phyloP scores from a whole-genome alignment of 2,797 vertebrate species.

The Scomberomorus guttatus region DNA sequence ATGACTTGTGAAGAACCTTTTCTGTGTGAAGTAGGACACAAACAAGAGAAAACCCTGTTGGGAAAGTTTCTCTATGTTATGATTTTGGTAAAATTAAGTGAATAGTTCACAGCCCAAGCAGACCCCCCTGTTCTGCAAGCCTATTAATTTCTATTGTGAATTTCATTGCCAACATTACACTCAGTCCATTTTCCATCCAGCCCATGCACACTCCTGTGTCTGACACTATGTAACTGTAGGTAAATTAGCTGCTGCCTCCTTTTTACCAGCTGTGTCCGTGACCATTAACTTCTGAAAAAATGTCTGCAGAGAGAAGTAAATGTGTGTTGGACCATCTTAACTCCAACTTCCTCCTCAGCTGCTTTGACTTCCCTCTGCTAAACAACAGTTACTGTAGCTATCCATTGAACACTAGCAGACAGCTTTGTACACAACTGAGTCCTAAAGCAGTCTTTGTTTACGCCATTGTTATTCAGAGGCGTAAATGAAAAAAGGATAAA shows the following conservation, averaged over 20 bases:
- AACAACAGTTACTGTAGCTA: background rate
- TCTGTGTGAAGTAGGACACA: background rate
- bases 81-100: background rate
- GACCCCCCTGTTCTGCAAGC: background rate
- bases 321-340: background rate
- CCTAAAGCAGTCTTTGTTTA: slow-evolving; percentile 28
- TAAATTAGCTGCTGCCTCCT: slow-evolving; percentile 1
- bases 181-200: background rate
- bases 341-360: background rate
- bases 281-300: slow-evolving; percentile 13
- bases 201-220: background rate
- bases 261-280: slow-evolving; percentile 2
- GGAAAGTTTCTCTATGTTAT: background rate
- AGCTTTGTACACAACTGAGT: slow-evolving; percentile 1
- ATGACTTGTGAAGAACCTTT: background rate
- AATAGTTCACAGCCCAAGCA: background rate
- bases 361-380: background rate
- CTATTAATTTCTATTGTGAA: background rate
- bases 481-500: slow-evolving; percentile 29
- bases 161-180: slow-evolving; percentile 12
- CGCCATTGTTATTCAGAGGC: slow-evolving; percentile 7
- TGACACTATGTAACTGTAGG: background rate
- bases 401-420: background rate
- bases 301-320: slow-evolving; percentile 2
- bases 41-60: too few species aligned